phyloP scores from a whole-genome alignment of 2,797 vertebrate species.

The Tapirus indicus region DNA sequence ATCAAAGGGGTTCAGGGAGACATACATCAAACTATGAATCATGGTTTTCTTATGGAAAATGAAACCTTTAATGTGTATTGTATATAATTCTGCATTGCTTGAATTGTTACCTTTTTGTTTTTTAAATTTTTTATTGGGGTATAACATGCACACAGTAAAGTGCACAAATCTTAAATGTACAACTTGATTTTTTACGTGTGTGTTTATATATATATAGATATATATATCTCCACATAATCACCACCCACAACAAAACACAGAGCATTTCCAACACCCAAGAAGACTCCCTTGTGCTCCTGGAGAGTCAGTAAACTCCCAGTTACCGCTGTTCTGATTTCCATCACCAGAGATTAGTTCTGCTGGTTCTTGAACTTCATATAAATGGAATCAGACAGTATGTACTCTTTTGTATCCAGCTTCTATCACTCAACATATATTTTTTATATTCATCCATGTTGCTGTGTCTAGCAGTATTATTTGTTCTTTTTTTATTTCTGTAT shows the following conservation, averaged over 20 bases:
- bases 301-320: not conserved
- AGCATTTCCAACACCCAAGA: not conserved
- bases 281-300: not conserved
- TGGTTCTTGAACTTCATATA: conserved; percentile 37
- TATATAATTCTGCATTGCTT: not conserved
- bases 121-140: not conserved
- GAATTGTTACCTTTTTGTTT: conserved; percentile 48
- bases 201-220: too few relatives aligned
- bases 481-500: conserved; percentile 1
- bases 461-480: not conserved
- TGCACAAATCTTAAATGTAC: not conserved
- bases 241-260: not conserved
- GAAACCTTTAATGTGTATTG: conserved; percentile 9
- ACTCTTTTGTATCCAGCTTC: not conserved
- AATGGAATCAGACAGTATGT: not conserved
- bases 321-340: not conserved
- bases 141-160: not conserved
- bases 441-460: not conserved
- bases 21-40: not conserved
- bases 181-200: not conserved
- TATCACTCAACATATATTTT: conserved; percentile 32
- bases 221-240: not conserved
- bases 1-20: not conserved
- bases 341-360: not conserved
- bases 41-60: conserved; percentile 26